Evolutionary conservation across 2,113 vertebrate species (phyloP).

Genomic region (Pogona vitticeps): DNA sequence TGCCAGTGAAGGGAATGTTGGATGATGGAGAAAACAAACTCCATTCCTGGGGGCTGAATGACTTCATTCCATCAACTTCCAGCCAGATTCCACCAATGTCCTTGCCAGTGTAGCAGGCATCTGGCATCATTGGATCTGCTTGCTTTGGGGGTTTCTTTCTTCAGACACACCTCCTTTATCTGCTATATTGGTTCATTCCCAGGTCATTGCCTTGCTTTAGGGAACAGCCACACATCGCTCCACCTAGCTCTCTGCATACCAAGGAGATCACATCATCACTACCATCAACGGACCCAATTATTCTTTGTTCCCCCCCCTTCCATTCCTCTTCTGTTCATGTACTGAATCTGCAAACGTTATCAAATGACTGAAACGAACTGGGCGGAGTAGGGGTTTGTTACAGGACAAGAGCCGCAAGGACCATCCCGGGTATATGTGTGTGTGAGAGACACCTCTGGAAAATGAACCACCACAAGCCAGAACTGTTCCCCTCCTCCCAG

Average conservation of each 20-base stretch:
- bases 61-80: no score
- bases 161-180: background rate
- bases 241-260: background rate
- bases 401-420: background rate
- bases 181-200: background rate
- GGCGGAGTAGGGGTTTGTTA: background rate
- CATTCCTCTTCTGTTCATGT: no score
- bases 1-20: no score
- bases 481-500: no score
- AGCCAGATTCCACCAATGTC: no score
- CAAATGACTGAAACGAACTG: background rate
- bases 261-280: background rate
- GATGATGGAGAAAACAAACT: no score
- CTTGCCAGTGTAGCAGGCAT: background rate
- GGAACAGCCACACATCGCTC: background rate
- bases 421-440: background rate
- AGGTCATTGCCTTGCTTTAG: background rate
- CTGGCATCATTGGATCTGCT: background rate
- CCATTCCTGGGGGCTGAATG: no score
- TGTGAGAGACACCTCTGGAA: no score
- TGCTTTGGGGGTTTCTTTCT: background rate
- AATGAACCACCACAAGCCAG: no score
- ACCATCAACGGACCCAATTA: background rate
- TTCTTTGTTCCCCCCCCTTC: no score
- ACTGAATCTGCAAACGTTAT: no score